Evolutionary conservation across 2,888 invertebrate genomes (phyloP).

Genomic region (Noctua janthina): DNA sequence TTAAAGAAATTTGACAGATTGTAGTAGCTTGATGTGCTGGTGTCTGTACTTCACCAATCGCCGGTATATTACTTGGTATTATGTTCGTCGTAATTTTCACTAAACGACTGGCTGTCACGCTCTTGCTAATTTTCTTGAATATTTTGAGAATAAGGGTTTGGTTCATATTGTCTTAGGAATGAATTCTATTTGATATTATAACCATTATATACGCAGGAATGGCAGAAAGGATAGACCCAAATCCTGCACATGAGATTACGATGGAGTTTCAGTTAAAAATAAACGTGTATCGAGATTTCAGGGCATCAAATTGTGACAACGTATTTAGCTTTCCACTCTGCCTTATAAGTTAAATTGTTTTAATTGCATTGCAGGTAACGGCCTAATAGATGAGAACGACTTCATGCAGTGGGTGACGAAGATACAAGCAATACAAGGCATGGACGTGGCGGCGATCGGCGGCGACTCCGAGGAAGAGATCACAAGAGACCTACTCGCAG

Average conservation of each 20-base stretch:
- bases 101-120: not conserved
- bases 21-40: too few species aligned
- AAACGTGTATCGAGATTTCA: not conserved
- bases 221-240: not conserved
- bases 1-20: too few species aligned
- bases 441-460: constrained; percentile 88
- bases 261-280: constrained; percentile 6
- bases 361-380: constrained; percentile 91
- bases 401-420: constrained; percentile 94
- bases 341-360: constrained; percentile 1
- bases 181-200: not conserved
- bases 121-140: constrained; percentile 4
- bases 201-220: not conserved
- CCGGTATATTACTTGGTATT: not conserved
- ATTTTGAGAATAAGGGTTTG: not conserved
- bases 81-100: not conserved
- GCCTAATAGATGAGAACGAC: constrained; percentile 94
- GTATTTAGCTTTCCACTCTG: not conserved
- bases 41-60: not conserved
- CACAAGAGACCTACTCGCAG: constrained; percentile 95
- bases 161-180: not conserved
- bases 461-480: constrained; percentile 92
- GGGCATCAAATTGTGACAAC: not conserved
- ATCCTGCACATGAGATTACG: not conserved
- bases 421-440: constrained; percentile 92